phyloP scores from a whole-genome alignment of 1,140 invertebrate genomes.

The Gryllus bimaculatus region DNA sequence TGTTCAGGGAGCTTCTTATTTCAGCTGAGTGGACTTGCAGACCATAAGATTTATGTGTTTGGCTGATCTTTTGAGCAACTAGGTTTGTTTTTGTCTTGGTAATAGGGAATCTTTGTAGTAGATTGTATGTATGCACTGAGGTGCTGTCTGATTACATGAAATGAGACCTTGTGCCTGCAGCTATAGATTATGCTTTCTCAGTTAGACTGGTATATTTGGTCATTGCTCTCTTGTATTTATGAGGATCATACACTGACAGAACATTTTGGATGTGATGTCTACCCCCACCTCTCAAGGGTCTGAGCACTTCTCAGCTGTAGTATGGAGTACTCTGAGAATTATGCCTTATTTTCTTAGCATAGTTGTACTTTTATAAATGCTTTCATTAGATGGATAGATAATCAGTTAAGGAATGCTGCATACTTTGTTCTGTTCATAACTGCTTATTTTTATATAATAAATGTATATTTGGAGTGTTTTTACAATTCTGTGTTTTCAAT shows the following conservation, averaged over 20 bases:
- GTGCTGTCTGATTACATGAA: too few species aligned
- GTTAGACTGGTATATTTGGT: background rate
- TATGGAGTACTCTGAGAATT: background rate
- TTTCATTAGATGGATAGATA: background rate
- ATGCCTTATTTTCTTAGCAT: background rate
- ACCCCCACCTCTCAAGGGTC: background rate
- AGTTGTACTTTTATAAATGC: background rate
- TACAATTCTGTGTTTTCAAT: background rate
- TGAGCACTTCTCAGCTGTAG: background rate
- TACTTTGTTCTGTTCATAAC: constrained; percentile 5
- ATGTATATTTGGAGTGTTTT: constrained; percentile 5
- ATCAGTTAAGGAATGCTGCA: background rate
- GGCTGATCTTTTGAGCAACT: background rate
- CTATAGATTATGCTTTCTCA: background rate
- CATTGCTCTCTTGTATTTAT: background rate
- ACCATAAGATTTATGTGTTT: background rate
- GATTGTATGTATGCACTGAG: background rate
- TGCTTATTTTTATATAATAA: constrained; percentile 6
- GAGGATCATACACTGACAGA: background rate
- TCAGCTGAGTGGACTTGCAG: background rate
- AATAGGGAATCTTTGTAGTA: background rate
- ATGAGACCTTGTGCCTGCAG: too few species aligned
- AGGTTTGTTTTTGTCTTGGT: background rate
- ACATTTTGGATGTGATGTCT: background rate
- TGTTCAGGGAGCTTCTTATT: constrained; percentile 1